Evolutionary conservation across 2,113 vertebrate species (phyloP), one percentile per base, ranked within the genome.

Genomic region (Gadus chalcogrammus): DNA sequence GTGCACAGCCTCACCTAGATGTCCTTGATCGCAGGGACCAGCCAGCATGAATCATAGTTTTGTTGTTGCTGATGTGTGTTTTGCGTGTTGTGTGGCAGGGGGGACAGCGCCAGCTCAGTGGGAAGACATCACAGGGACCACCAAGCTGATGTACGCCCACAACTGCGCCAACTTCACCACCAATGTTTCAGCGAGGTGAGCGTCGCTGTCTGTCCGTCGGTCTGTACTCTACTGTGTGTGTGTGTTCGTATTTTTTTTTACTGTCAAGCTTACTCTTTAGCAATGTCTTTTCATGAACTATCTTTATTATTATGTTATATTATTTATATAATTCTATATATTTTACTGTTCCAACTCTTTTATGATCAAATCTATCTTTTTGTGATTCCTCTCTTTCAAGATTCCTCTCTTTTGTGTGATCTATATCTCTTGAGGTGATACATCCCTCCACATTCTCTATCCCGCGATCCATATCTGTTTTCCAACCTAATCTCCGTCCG

Each of bases 71-170:
- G 5, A 58, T 58, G 15, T 16, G 15, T 58, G 55, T 58, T 15
- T 15, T 71, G 27, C 71, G 5, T 27, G 4, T 79, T 73, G 6
- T 48, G 15, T 27, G 64, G 65, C 74, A 99, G 97, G 97, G 81
- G 97, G 97, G 67, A 99, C 96, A 15, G 95, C 94, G 15, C 92
- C 95, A 63, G 96, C 97, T 68, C 96, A 98, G 86, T 99, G 97
- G 97, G 97, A 99, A 84, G 97, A 99, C 73, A 99, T 99, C 80
- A 99, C 97, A 0, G 97, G 97, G 79, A 99, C 97, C 68, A 99
- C 97, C 0, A 99, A 98, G 83, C 90, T 99, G 16, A 84, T 97
- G 81, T 98, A 98, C 6, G 94, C 94, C 79, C 92, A 95, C 0
- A 96, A 93, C 82, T 99, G 97, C 24, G 97, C 96, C 79, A 96